These are phyloP conservation scores for Eudemis profundana DNA, from an alignment of 2,888 invertebrate species.

Conservation along the genomic window DNA sequence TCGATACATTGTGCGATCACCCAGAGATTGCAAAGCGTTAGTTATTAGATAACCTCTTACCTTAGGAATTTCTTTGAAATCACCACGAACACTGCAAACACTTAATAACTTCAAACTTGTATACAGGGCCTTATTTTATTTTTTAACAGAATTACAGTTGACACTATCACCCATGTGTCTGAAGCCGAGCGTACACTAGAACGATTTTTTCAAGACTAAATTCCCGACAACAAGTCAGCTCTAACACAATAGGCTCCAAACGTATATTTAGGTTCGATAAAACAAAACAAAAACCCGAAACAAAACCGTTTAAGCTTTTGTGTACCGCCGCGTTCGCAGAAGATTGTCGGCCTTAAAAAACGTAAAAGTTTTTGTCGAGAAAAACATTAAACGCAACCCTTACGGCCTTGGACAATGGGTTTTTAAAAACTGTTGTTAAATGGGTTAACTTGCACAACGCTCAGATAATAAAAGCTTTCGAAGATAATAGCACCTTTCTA, in stretches of 20 bases:
- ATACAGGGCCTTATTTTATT: neutral
- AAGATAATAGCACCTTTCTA: constrained; percentile 53
- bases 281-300: constrained; percentile 78
- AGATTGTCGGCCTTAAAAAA: constrained; percentile 68
- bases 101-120: constrained; percentile 17
- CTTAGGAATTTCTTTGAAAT: constrained; percentile 18
- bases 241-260: constrained; percentile 79
- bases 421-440: constrained; percentile 61
- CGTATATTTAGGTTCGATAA: constrained; percentile 82
- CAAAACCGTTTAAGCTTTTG: constrained; percentile 77
- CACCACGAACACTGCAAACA: constrained; percentile 23
- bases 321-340: constrained; percentile 78
- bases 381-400: constrained; percentile 74
- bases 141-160: constrained; percentile 9
- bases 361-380: constrained; percentile 62
- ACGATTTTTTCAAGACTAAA: constrained; percentile 82
- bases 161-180: constrained; percentile 48
- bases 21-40: constrained; percentile 21
- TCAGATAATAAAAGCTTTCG: constrained; percentile 47
- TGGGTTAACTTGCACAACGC: constrained; percentile 69
- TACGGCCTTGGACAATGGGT: constrained; percentile 68
- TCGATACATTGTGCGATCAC: constrained; percentile 21
- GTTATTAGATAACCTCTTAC: constrained; percentile 31
- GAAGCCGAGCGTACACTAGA: constrained; percentile 73
- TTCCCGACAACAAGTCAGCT: constrained; percentile 66